Evolutionary conservation across 1,140 invertebrate genomes (phyloP), one percentile per base, ranked within the genome.

Genomic region (Nasonia giraulti): DNA sequence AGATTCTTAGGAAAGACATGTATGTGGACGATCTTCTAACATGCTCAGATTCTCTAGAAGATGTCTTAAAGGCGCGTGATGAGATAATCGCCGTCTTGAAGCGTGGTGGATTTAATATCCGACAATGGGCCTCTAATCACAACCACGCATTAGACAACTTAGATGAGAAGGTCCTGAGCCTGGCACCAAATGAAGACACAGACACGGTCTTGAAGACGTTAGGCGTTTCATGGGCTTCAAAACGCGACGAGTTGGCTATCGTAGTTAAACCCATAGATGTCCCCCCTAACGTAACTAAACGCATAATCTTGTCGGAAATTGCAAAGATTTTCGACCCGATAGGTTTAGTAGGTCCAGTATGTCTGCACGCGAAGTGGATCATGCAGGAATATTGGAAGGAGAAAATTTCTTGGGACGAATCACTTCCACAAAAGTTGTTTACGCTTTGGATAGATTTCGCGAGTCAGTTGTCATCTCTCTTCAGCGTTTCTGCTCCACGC

Each of bases 361-460:
- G 69, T 14, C 17, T 83, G 17, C 1, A 11, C 17, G 75, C 75
- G 17, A 83, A 83, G n/a, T 44, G 71, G 7, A 17, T 83, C 5
- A 77, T 78, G 11, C 62, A 83, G 23, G 31, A 69, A 12, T 71
- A 23, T 27, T 83, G 82, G 75, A 47, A 69, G 10, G 33, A 31
- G 4, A 68, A 83, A 37, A 10, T 83, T 2, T 14, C 27, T 31
- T 83, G 73, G 75, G 75, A 78, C 44, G 82, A 84, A 20, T 71
- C 77, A 20, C 10, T 84, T 0, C 69, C 83, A 0, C 44, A 74
- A 20, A 14, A 40, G 0, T 14, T 75, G 8, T 14, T 66, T 31
- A 17, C 37, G 20, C 27, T n/a, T 7, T 84, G 83, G 83, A 31
- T n/a, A 3, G 8, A 23, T 37, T 80, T 79, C 17, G 69, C 66